Evolutionary conservation across 2,113 vertebrate species (phyloP), one percentile per base, ranked within the genome.

Genomic region (Mus spicilegus): DNA sequence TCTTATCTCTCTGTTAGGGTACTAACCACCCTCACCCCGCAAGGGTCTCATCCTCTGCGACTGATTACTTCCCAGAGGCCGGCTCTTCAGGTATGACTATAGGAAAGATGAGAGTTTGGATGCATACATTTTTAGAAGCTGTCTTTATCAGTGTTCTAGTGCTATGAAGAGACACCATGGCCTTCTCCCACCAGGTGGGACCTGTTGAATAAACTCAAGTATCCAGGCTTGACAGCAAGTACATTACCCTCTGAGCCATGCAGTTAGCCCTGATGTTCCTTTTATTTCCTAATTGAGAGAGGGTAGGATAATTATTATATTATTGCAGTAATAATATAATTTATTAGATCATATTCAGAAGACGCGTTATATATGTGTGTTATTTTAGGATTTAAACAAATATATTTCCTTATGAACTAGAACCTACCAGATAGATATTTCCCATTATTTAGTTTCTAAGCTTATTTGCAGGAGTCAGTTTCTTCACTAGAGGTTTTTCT

Each of bases 401-500:
- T 76, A 92, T 10, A 42, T 10, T 85, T 77, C 67, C 56, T 72
- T 17, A 39, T 92, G 63, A 94, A 39, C 16, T 56, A 75, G 56
- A 2, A 24, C 82, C 73, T 92, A 46, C 13, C 14, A 95, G 70
- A 88, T 54, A 70, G 30, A n/a, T 85, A 72, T 49, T 96, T 92
- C 22, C 42, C 90, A 46, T 42, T 93, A 58, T 63, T 75, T 49
- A 92, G n/a, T 84, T 30, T 80, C 58, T 63, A 42, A 28, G 51
- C 46, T 96, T n/a, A 58, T 92, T 94, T n/a, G 11, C 42, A 81
- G 70, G 26, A 87, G 49, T 89, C 63, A 87, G 94, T 89, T 89
- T 94, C 51, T 75, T 95, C 89, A 84, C 56, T 80, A 93, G 36
- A 67, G 30, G 36, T 5, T 17, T 87, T 76, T 80, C 93, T 72